A percentile compares a stretch with the other conserved stretches of the same genome.
Evolutionary conservation across 2,797 vertebrate species (phyloP).

Genomic region (Pseudomugil gertrudae): DNA sequence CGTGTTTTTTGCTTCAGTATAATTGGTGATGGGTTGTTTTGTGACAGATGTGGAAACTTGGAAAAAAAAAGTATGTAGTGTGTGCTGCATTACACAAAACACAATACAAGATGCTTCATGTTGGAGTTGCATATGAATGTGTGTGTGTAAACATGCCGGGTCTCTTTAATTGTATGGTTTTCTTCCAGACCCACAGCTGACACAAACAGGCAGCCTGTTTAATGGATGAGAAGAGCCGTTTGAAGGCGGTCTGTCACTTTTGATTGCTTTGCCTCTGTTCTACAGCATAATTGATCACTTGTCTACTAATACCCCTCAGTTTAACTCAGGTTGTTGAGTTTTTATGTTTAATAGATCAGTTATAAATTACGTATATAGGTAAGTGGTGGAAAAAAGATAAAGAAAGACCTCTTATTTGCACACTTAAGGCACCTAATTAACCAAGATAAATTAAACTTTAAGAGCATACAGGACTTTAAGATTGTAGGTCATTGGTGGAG

Average conservation of each 20-base stretch:
- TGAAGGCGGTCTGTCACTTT: slow-evolving; percentile 81
- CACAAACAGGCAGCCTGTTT: slow-evolving; percentile 82
- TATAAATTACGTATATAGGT: slow-evolving; percentile 47
- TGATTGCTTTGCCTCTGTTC: slow-evolving; percentile 78
- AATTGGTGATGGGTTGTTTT: slow-evolving; percentile 85
- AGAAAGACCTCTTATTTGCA: neutral
- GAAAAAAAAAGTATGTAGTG: slow-evolving; percentile 49
- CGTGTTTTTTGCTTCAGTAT: slow-evolving; percentile 77
- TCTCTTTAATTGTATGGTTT: slow-evolving; percentile 84
- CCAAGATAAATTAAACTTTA: slow-evolving; percentile 34
- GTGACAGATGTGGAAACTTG: slow-evolving; percentile 79
- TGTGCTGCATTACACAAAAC: slow-evolving; percentile 68
- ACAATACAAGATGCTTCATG: slow-evolving; percentile 75
- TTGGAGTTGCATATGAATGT: slow-evolving; percentile 81
- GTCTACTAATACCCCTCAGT: slow-evolving; percentile 68
- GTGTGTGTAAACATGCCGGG: slow-evolving; percentile 76
- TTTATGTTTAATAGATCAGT: slow-evolving; percentile 66
- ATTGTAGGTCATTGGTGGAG: slow-evolving; percentile 1
- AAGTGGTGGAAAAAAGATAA: slow-evolving; percentile 12
- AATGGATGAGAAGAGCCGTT: slow-evolving; percentile 82
- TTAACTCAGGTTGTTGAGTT: slow-evolving; percentile 58
- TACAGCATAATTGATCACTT: slow-evolving; percentile 80
- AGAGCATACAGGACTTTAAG: slow-evolving; percentile 27
- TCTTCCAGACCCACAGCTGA: slow-evolving; percentile 78
- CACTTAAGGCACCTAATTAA: slow-evolving; percentile 40